A percentile compares a stretch with the other conserved stretches of the same genome.
These are phyloP conservation scores for Temnothorax rugatulus DNA, from an alignment of 2,888 invertebrate genomes.

Conservation along the genomic window DNA sequence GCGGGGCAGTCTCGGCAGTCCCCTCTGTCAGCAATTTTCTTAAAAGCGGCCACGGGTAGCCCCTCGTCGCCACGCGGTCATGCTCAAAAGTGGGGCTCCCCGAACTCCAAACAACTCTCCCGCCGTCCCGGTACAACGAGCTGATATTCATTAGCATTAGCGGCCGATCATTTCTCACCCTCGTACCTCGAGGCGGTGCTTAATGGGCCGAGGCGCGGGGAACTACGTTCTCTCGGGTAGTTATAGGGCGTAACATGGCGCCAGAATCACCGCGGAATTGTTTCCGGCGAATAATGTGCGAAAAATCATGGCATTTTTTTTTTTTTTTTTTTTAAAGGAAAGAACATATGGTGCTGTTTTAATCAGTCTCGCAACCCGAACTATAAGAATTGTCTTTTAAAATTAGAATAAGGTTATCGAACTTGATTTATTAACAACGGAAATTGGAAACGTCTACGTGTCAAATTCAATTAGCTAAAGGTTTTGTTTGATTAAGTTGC, in stretches of 20 bases:
- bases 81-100: constrained; percentile 64
- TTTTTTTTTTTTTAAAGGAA: not conserved
- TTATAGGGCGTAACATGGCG: constrained; percentile 44
- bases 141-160: constrained; percentile 84
- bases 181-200: constrained; percentile 77
- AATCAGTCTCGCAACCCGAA: not conserved
- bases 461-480: constrained; percentile 10
- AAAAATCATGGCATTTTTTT: constrained; percentile 19
- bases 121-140: constrained; percentile 70
- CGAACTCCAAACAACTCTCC: constrained; percentile 75
- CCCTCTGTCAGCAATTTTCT: constrained; percentile 80
- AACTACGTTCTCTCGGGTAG: constrained; percentile 66
- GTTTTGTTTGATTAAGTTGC: not conserved
- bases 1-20: constrained; percentile 65
- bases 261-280: constrained; percentile 74
- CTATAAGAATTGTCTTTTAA: not conserved
- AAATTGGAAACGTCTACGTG: constrained; percentile 15
- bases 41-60: constrained; percentile 76
- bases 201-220: constrained; percentile 75
- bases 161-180: constrained; percentile 83
- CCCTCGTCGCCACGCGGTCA: constrained; percentile 69
- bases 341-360: constrained; percentile 1
- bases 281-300: constrained; percentile 62
- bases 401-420: constrained; percentile 13
- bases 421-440: constrained; percentile 21